These are phyloP conservation scores for Caenorhabditis sp. DNA, from an alignment of 2,888 invertebrate genomes.

Conservation along the genomic window DNA sequence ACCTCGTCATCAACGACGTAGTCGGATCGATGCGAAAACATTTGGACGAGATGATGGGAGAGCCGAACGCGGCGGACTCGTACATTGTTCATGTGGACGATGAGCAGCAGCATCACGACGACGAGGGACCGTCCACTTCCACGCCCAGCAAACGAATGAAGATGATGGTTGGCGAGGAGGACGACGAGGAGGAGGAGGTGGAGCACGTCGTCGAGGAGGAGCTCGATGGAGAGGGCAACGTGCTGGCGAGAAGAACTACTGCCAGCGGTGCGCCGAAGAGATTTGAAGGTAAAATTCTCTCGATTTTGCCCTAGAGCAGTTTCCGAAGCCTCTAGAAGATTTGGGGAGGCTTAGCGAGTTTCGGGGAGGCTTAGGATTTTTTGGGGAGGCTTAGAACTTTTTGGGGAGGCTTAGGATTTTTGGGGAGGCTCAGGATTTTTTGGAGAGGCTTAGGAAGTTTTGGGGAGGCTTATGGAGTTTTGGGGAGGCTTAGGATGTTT, in stretches of 20 bases:
- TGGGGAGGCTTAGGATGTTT: neutral
- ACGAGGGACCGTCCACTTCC: neutral
- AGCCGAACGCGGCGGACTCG: neutral
- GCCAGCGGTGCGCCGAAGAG: neutral
- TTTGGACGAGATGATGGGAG: conserved; percentile 35
- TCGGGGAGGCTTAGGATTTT: no score
- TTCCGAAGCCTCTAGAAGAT: no score
- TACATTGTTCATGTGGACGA: conserved; percentile 5
- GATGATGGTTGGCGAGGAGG: conserved; percentile 12
- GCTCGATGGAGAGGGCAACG: neutral
- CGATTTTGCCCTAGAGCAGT: no score
- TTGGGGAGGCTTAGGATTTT: neutral
- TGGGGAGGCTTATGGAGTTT: no score
- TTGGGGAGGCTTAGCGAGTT: no score
- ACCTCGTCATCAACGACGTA: conserved; percentile 27
- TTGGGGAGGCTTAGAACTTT: no score
- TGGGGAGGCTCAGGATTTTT: neutral
- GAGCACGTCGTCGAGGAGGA: conserved; percentile 19
- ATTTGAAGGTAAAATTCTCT: conserved; percentile 8
- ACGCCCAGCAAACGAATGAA: conserved; percentile 15
- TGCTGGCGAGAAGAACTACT: neutral
- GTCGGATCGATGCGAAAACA: conserved; percentile 55
- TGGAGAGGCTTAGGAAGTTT: neutral
- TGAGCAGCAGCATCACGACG: neutral
- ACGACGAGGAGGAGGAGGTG: neutral